phyloP scores from a whole-genome alignment of 2,888 invertebrate species.

The Tethea ocularis region DNA sequence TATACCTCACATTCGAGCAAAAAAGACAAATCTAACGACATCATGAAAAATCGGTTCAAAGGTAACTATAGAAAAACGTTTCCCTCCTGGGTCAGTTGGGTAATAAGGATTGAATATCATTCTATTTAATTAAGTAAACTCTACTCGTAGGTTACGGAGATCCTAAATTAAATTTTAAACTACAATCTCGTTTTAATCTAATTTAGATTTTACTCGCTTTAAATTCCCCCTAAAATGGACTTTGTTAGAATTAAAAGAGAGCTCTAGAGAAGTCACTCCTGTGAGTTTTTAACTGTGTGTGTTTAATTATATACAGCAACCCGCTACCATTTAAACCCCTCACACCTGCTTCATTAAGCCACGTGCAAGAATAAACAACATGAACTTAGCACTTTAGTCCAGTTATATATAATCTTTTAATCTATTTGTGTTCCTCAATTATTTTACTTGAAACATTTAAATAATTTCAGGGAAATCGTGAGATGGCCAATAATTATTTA shows the following conservation, averaged over 20 bases:
- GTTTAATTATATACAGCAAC: neutral
- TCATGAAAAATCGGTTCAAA: too few relatives aligned
- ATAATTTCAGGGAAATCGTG: too few relatives aligned
- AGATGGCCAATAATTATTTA: too few relatives aligned
- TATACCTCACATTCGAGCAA: too few relatives aligned
- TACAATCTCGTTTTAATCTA: neutral
- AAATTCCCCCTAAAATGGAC: neutral
- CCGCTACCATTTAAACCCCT: neutral
- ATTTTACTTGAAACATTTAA: neutral
- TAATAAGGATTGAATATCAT: too few relatives aligned
- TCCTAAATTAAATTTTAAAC: neutral
- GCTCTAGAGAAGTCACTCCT: neutral
- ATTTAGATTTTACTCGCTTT: neutral
- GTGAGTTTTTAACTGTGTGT: neutral
- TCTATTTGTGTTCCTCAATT: neutral
- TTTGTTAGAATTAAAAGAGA: neutral
- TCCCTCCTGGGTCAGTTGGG: too few relatives aligned
- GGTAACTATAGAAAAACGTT: too few relatives aligned
- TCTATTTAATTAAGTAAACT: too few relatives aligned
- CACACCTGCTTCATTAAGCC: slow-evolving; percentile 1
- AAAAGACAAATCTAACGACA: too few relatives aligned
- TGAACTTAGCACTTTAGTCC: neutral
- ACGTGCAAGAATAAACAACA: neutral
- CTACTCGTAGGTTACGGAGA: too few relatives aligned
- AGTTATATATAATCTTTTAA: neutral